Evolutionary conservation across 2,888 invertebrate species (phyloP).

Genomic region (Tetragonula carbonaria): DNA sequence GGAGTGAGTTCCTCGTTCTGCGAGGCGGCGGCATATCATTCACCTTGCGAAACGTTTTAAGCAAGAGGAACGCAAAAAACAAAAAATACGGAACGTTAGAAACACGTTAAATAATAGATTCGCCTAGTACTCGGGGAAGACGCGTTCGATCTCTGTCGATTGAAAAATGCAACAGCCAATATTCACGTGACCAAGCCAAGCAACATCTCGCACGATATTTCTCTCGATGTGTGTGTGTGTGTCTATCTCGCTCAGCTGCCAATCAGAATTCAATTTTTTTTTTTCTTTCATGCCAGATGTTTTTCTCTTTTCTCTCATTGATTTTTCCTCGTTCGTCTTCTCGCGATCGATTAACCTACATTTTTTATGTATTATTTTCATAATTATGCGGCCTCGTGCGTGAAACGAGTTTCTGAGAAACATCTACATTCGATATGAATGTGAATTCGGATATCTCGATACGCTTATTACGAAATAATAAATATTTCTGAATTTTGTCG

Average conservation of each 20-base stretch:
- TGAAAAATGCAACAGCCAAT: conserved; percentile 19
- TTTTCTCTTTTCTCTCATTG: not conserved
- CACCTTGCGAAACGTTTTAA: not conserved
- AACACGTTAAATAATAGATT: conserved; percentile 1
- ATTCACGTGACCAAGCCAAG: too few species aligned
- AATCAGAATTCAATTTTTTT: conserved; percentile 24
- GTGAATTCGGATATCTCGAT: too few species aligned
- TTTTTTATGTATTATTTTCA: not conserved
- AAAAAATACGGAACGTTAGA: not conserved
- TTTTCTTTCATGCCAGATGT: not conserved
- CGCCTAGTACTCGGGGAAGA: not conserved
- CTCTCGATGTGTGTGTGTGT: not conserved
- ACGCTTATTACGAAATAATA: too few species aligned
- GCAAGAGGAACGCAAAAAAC: too few species aligned
- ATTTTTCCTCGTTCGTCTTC: not conserved
- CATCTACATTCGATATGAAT: too few species aligned
- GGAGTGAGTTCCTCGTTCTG: not conserved
- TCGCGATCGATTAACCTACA: not conserved
- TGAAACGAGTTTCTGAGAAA: not conserved
- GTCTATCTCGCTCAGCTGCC: not conserved
- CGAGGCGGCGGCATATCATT: not conserved
- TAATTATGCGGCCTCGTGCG: too few species aligned
- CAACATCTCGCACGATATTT: conserved; percentile 11
- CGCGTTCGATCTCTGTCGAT: not conserved
- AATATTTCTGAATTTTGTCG: too few species aligned